phyloP scores from a whole-genome alignment of 1,140 invertebrate genomes.

The Magallana angulata region DNA sequence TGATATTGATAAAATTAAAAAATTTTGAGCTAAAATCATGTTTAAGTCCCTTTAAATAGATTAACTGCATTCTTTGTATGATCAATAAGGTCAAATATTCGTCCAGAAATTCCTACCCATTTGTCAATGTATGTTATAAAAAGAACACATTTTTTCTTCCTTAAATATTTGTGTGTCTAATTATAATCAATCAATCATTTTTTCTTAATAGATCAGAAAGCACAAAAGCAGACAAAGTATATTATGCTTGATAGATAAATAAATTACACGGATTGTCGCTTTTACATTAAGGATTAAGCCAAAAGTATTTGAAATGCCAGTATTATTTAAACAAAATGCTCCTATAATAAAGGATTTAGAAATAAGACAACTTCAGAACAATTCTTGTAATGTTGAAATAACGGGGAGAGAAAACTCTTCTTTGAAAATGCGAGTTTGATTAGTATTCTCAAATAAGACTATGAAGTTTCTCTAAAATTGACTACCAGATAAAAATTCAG shows the following conservation, averaged over 20 bases:
- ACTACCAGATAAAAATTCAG: too few relatives aligned
- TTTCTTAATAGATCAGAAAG: neutral
- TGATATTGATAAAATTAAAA: too few relatives aligned
- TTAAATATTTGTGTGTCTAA: neutral
- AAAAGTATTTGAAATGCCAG: too few relatives aligned
- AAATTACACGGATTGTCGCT: neutral
- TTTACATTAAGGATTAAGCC: neutral
- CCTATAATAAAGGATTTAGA: too few relatives aligned
- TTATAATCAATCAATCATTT: conserved; percentile 25
- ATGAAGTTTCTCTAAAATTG: too few relatives aligned
- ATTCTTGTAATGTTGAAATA: too few relatives aligned
- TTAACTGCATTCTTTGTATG: conserved; percentile 21
- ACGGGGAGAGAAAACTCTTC: too few relatives aligned
- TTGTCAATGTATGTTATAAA: neutral
- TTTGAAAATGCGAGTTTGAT: too few relatives aligned
- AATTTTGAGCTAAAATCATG: too few relatives aligned
- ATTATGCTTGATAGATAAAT: neutral
- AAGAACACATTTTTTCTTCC: neutral
- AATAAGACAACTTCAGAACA: too few relatives aligned
- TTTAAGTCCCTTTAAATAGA: neutral
- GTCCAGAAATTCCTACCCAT: neutral
- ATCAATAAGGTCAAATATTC: conserved; percentile 8
- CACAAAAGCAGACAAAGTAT: conserved; percentile 3
- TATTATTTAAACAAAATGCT: too few relatives aligned
- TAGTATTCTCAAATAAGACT: too few relatives aligned